These are phyloP conservation scores for Diorhabda elongata DNA, from an alignment of 1,140 invertebrate species.

Conservation along the genomic window DNA sequence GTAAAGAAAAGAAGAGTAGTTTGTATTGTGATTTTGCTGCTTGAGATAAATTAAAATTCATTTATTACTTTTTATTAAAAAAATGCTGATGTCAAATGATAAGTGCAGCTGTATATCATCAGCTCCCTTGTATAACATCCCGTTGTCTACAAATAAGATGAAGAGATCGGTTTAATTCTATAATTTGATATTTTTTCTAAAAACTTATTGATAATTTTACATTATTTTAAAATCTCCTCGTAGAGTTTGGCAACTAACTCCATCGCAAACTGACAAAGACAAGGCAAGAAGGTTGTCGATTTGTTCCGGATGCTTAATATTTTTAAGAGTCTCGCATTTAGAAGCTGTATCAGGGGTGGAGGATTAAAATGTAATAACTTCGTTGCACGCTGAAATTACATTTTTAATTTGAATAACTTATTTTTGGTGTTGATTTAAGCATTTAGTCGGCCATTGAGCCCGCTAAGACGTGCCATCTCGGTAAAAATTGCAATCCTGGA, in stretches of 20 bases:
- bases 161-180: too few relatives aligned
- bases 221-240: too few relatives aligned
- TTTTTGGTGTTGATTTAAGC: constrained; percentile 64
- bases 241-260: neutral
- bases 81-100: too few relatives aligned
- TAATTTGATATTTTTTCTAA: too few relatives aligned
- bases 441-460: constrained; percentile 49
- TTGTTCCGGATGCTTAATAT: constrained; percentile 46
- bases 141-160: too few relatives aligned
- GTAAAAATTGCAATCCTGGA: constrained; percentile 61
- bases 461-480: constrained; percentile 58
- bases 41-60: too few relatives aligned
- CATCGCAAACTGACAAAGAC: constrained; percentile 9
- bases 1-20: too few relatives aligned
- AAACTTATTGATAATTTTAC: too few relatives aligned
- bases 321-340: constrained; percentile 44
- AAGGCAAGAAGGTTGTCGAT: constrained; percentile 29
- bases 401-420: constrained; percentile 65
- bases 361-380: constrained; percentile 50
- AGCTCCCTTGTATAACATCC: too few relatives aligned
- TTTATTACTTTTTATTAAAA: too few relatives aligned
- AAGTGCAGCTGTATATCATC: too few relatives aligned
- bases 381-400: constrained; percentile 53
- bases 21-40: too few relatives aligned
- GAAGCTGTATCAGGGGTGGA: constrained; percentile 40